Evolutionary conservation across 2,888 invertebrate genomes (phyloP).

Genomic region (Cybosia mesomella): DNA sequence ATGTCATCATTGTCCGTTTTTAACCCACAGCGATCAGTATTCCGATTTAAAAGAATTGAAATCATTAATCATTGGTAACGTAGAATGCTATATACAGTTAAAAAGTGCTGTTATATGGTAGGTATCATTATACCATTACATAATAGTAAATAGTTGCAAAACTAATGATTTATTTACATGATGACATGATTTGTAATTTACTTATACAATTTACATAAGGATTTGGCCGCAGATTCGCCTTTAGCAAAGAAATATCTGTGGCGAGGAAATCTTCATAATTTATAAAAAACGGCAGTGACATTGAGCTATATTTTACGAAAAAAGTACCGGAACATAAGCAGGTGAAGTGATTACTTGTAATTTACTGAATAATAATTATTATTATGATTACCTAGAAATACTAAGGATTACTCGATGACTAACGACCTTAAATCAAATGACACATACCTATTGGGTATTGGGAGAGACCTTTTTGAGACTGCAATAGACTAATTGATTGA

Average conservation of each 20-base stretch:
- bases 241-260: neutral
- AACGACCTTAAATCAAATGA: neutral
- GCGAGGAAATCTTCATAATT: neutral
- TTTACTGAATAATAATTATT: neutral
- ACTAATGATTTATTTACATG: too few species aligned
- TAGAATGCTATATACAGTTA: too few species aligned
- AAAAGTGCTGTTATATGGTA: too few species aligned
- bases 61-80: too few species aligned
- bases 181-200: too few species aligned
- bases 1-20: too few species aligned
- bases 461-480: neutral
- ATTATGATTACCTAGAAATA: too few species aligned
- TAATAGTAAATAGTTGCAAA: too few species aligned
- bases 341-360: neutral
- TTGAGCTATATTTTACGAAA: neutral
- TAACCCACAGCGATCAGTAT: neutral
- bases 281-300: neutral
- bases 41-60: too few species aligned
- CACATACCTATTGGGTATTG: too few species aligned
- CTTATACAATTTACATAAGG: neutral
- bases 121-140: too few species aligned
- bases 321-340: neutral
- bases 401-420: too few species aligned
- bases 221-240: neutral
- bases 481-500: neutral